These are phyloP conservation scores for Philereme transversata DNA, from an alignment of 2,888 invertebrate species.

Conservation along the genomic window DNA sequence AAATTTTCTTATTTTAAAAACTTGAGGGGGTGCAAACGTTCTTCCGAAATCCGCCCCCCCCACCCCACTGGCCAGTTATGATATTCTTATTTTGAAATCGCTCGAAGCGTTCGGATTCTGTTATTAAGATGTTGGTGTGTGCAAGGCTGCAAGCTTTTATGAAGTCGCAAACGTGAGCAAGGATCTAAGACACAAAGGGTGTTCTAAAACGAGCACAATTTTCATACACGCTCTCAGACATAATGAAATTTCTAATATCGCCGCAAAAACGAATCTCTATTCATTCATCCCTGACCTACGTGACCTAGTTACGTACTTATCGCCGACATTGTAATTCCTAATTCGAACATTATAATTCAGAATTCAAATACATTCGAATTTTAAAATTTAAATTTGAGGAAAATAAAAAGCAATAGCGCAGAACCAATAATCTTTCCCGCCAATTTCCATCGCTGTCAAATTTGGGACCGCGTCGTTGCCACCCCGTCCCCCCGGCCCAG, in stretches of 20 bases:
- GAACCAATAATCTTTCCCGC: slow-evolving; percentile 81
- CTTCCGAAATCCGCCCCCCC: slow-evolving; percentile 76
- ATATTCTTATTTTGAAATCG: slow-evolving; percentile 82
- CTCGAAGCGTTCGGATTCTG: slow-evolving; percentile 80
- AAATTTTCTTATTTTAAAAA: slow-evolving; percentile 83
- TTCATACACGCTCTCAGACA: slow-evolving; percentile 39
- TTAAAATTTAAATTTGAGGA: slow-evolving; percentile 26
- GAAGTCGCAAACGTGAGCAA: slow-evolving; percentile 56
- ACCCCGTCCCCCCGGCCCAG: slow-evolving; percentile 64
- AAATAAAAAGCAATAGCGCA: slow-evolving; percentile 44
- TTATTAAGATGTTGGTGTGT: slow-evolving; percentile 80
- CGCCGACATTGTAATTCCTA: slow-evolving; percentile 44
- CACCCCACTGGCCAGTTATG: slow-evolving; percentile 77
- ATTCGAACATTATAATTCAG: slow-evolving; percentile 42
- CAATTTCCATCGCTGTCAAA: slow-evolving; percentile 84
- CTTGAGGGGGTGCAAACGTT: slow-evolving; percentile 75
- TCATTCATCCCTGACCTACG: slow-evolving; percentile 61
- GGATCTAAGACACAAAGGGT: slow-evolving; percentile 59
- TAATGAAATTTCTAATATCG: slow-evolving; percentile 59
- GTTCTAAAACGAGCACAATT: slow-evolving; percentile 45
- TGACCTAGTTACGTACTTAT: slow-evolving; percentile 54
- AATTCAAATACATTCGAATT: slow-evolving; percentile 37
- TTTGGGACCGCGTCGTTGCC: slow-evolving; percentile 72
- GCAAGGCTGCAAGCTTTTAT: slow-evolving; percentile 59
- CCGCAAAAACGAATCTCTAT: slow-evolving; percentile 48